Evolutionary conservation across 1,140 invertebrate genomes (phyloP).

Genomic region (Neelides sp.): DNA sequence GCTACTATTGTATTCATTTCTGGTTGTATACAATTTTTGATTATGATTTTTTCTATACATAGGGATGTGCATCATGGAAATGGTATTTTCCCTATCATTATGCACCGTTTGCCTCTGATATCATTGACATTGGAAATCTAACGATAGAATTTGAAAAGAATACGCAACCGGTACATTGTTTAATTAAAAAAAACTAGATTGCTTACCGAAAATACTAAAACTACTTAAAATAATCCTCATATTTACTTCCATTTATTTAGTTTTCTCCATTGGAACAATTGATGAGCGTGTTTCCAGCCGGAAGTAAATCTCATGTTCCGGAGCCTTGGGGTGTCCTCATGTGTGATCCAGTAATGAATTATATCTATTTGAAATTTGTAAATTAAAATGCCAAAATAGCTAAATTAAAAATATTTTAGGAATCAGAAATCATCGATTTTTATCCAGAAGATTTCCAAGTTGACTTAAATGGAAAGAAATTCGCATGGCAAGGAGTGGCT

Average conservation of each 20-base stretch:
- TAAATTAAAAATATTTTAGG: constrained; percentile 39
- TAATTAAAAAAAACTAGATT: neutral
- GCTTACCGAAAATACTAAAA: too few relatives aligned
- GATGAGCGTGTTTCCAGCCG: constrained; percentile 98
- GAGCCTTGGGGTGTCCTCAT: constrained; percentile 86
- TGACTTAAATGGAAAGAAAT: constrained; percentile 98
- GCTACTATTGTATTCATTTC: neutral
- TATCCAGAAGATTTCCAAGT: constrained; percentile 98
- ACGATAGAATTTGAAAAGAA: constrained; percentile 75
- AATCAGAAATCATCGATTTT: constrained; percentile 95
- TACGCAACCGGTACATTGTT: constrained; percentile 58
- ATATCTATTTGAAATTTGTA: neutral
- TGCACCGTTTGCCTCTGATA: constrained; percentile 99
- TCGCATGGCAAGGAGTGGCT: constrained; percentile 98
- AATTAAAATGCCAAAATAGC: constrained; percentile 1
- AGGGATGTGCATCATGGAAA: constrained; percentile 97
- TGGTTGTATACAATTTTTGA: neutral
- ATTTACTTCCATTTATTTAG: constrained; percentile 39
- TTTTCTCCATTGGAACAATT: constrained; percentile 95
- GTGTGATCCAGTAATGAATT: constrained; percentile 62
- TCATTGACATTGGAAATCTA: constrained; percentile 75
- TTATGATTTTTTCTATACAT: constrained; percentile 32
- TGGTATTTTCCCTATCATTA: constrained; percentile 99
- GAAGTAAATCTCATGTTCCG: constrained; percentile 85
- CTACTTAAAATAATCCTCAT: too few relatives aligned